Evolutionary conservation across 1,140 invertebrate species (phyloP).

Genomic region (Rhyacophila brunnea): DNA sequence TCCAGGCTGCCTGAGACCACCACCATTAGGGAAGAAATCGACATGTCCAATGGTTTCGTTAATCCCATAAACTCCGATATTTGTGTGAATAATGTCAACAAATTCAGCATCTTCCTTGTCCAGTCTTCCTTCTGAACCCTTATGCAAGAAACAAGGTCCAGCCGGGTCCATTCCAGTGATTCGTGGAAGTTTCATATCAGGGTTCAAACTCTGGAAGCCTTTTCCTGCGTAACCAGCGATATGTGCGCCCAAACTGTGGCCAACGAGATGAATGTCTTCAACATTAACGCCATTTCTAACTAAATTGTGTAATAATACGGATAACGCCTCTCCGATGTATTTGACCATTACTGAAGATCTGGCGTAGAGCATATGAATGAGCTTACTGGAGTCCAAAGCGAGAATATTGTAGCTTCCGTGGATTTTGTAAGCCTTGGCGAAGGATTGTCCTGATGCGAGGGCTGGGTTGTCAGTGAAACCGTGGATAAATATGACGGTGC

Average conservation of each 20-base stretch:
- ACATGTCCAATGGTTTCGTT: slow-evolving; percentile 48
- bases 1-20: slow-evolving; percentile 57
- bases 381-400: slow-evolving; percentile 21
- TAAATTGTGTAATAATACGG: slow-evolving; percentile 12
- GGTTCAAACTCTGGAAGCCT: neutral
- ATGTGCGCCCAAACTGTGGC: slow-evolving; percentile 30
- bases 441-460: slow-evolving; percentile 37
- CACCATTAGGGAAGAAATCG: slow-evolving; percentile 69
- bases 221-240: slow-evolving; percentile 27
- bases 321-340: slow-evolving; percentile 25
- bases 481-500: slow-evolving; percentile 37
- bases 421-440: slow-evolving; percentile 40
- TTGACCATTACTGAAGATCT: slow-evolving; percentile 14
- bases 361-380: slow-evolving; percentile 15
- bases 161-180: slow-evolving; percentile 74
- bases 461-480: slow-evolving; percentile 48
- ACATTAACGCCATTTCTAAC: neutral
- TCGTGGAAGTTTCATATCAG: slow-evolving; percentile 33
- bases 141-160: slow-evolving; percentile 62
- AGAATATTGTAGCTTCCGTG: slow-evolving; percentile 37
- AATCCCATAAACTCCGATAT: slow-evolving; percentile 56
- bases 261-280: slow-evolving; percentile 19
- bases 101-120: slow-evolving; percentile 65
- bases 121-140: slow-evolving; percentile 56
- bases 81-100: slow-evolving; percentile 74